phyloP scores from a whole-genome alignment of 2,113 vertebrate genomes.

The Illadopsis cleaveri region DNA sequence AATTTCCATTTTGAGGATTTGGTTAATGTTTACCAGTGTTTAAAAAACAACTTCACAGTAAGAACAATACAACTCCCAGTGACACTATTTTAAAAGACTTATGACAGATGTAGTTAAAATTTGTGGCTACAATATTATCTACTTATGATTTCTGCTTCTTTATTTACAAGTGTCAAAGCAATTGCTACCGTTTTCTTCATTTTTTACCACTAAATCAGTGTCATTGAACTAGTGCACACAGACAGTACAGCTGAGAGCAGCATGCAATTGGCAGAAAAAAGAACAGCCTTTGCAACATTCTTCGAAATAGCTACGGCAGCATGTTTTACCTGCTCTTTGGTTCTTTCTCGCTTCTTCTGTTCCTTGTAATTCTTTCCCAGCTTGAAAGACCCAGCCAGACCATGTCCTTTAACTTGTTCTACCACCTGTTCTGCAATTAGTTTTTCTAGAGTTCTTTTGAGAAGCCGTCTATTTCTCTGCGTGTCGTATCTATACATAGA shows the following conservation, averaged over 20 bases:
- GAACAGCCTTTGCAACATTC: not conserved
- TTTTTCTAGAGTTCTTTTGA: slow-evolving; percentile 88
- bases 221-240: not conserved
- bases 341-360: slow-evolving; percentile 75
- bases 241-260: not conserved
- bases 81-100: not conserved
- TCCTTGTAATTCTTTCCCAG: slow-evolving; percentile 95
- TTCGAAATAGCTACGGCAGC: not conserved
- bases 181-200: not conserved
- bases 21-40: not conserved
- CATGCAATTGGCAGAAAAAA: not conserved
- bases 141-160: not conserved
- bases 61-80: not conserved
- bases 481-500: slow-evolving; percentile 87
- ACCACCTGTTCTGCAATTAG: slow-evolving; percentile 88
- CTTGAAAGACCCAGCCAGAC: slow-evolving; percentile 92
- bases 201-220: not conserved
- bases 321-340: slow-evolving; percentile 80
- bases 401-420: slow-evolving; percentile 92
- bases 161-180: not conserved
- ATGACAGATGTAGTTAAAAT: not conserved
- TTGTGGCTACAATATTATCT: not conserved
- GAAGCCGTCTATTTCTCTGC: slow-evolving; percentile 86
- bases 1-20: not conserved
- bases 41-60: not conserved